phyloP scores from a whole-genome alignment of 2,113 vertebrate genomes.

The Sorex araneus region DNA sequence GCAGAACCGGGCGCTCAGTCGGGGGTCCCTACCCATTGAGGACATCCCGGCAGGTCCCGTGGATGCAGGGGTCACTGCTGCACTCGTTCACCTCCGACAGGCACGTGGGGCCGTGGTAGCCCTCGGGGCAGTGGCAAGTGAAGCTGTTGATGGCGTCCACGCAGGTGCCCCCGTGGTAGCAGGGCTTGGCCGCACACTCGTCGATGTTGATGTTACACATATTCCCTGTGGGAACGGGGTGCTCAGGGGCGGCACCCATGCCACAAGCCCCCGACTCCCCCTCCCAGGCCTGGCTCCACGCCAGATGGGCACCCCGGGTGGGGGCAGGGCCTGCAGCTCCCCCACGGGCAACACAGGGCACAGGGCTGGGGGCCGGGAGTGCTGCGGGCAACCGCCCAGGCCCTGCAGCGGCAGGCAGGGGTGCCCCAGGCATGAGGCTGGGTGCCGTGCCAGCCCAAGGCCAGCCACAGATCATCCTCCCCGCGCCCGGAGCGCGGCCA shows the following conservation, averaged over 20 bases:
- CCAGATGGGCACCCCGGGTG: no score
- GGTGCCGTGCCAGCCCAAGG: no score
- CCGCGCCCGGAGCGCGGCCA: no score
- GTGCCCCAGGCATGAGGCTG: no score
- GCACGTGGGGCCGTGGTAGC: constrained; percentile 95
- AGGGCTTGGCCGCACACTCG: constrained; percentile 93
- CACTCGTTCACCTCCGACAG: constrained; percentile 97
- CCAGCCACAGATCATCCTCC: no score
- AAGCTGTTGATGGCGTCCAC: constrained; percentile 94
- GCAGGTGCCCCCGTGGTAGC: constrained; percentile 96
- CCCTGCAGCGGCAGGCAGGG: no score
- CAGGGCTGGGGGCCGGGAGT: no score
- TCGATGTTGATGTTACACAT: constrained; percentile 97
- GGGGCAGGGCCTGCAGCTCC: no score
- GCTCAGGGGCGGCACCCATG: accelerated
- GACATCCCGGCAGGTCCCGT: constrained; percentile 94
- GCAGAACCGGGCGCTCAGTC: no score
- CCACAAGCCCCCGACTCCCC: no score
- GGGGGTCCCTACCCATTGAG: constrained; percentile 92
- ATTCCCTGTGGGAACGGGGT: constrained; percentile 85
- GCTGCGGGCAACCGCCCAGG: no score
- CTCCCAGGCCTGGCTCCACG: accelerated
- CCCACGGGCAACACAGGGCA: no score
- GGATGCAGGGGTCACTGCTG: constrained; percentile 96
- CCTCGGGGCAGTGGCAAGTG: constrained; percentile 95